Evolutionary conservation across 1,140 invertebrate genomes (phyloP).

Genomic region (Spodoptera litura): DNA sequence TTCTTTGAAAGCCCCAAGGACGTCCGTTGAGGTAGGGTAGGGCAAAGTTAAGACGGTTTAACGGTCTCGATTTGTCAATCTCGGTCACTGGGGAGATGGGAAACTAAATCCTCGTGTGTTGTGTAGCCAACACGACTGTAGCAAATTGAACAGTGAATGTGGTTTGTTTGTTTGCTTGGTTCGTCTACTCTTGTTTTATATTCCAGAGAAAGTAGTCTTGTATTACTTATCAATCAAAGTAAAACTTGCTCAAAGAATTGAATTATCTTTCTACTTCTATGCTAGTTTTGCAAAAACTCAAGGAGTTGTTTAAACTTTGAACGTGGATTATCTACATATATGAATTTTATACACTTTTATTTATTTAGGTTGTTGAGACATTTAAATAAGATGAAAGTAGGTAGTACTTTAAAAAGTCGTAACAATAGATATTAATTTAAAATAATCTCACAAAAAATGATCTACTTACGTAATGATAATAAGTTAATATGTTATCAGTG

Average conservation of each 20-base stretch:
- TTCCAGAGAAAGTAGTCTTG: no score
- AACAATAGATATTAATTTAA: no score
- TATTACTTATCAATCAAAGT: no score
- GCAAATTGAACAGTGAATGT: neutral
- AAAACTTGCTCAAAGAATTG: neutral
- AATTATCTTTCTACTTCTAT: neutral
- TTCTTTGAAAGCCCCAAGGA: constrained; percentile 13
- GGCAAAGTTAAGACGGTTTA: constrained; percentile 34
- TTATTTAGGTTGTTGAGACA: neutral
- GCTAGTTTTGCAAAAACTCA: neutral
- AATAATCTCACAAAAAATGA: no score
- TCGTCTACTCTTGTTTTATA: neutral
- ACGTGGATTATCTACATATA: no score
- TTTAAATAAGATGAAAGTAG: no score
- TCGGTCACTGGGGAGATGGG: neutral
- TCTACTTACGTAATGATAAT: no score
- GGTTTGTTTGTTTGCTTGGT: neutral
- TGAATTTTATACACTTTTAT: neutral
- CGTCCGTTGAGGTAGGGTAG: constrained; percentile 9
- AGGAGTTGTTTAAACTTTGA: no score
- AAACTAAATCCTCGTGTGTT: neutral
- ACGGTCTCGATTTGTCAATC: constrained; percentile 30
- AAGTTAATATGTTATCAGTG: constrained; percentile 19
- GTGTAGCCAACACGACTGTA: neutral
- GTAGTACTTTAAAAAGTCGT: no score